A percentile compares a stretch with the other conserved stretches of the same genome.
Conservation (phyloP, 2,888 invertebrate species). For the Chironomus tentans region DNA sequence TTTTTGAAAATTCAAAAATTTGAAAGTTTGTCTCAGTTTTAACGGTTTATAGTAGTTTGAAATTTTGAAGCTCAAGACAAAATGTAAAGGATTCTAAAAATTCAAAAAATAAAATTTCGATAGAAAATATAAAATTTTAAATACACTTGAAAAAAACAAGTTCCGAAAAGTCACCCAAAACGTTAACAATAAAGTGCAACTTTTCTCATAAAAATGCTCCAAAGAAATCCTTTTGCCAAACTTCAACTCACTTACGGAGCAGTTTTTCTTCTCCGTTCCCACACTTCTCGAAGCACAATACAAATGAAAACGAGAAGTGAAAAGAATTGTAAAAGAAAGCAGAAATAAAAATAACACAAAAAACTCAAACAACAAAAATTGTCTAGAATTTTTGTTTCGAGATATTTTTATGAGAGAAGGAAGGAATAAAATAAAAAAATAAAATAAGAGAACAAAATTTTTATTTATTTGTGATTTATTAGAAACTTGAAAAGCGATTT, state of each 20-base stretch:
- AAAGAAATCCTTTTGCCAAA: slow-evolving; percentile 19
- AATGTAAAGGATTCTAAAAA: too few species aligned
- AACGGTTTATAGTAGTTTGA: too few species aligned
- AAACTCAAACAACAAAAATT: slow-evolving; percentile 14
- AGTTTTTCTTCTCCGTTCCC: slow-evolving; percentile 21
- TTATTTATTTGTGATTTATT: slow-evolving; percentile 18
- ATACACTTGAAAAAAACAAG: too few species aligned
- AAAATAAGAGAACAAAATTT: slow-evolving; percentile 6
- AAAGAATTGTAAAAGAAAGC: slow-evolving; percentile 8
- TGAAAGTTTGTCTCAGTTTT: too few species aligned
- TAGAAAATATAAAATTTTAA: too few species aligned
- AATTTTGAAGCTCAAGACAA: too few species aligned
- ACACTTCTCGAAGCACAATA: slow-evolving; percentile 17
- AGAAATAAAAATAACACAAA: slow-evolving; percentile 14
- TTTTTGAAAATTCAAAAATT: too few species aligned
- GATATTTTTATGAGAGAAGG: slow-evolving; percentile 5
- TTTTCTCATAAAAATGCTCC: too few species aligned
- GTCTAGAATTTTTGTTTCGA: slow-evolving; percentile 4
- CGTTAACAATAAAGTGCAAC: too few species aligned
- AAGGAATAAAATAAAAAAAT: background rate
- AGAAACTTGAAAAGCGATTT: background rate
- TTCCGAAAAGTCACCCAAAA: too few species aligned
- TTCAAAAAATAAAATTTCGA: too few species aligned
- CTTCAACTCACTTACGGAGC: background rate
- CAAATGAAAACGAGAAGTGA: background rate